Conservation (phyloP, 92 coral and sea anemone species). For the Pocillopora meandrina region DNA sequence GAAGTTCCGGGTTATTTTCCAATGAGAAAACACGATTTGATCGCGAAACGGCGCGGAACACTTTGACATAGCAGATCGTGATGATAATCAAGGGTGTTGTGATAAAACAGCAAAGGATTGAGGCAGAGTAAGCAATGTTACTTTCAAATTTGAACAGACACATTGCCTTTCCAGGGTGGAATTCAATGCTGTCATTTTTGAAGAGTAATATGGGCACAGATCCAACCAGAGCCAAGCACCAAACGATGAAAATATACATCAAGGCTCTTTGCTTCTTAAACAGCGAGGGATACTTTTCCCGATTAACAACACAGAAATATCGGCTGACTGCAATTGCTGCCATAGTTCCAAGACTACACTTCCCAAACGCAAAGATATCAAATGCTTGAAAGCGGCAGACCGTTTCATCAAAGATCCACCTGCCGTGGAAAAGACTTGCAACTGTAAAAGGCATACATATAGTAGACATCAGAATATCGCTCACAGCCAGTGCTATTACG, state of each 20-base stretch:
- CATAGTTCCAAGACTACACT: neutral
- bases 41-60: constrained; percentile 29
- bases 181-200: constrained; percentile 9
- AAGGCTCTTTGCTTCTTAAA: too few species aligned
- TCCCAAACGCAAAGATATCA: neutral
- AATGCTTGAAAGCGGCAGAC: constrained; percentile 53
- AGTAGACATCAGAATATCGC: constrained; percentile 64
- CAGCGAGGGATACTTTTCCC: too few species aligned
- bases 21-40: constrained; percentile 35
- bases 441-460: constrained; percentile 49
- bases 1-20: constrained; percentile 28
- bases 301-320: too few species aligned
- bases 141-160: constrained; percentile 39
- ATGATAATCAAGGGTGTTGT: constrained; percentile 32
- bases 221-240: neutral
- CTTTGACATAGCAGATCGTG: constrained; percentile 40
- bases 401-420: constrained; percentile 31
- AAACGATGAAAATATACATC: too few species aligned
- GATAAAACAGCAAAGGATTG: constrained; percentile 5
- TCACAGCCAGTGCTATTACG: constrained; percentile 49
- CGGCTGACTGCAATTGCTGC: constrained; percentile 2
- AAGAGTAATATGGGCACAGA: constrained; percentile 30
- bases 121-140: constrained; percentile 28
- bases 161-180: constrained; percentile 50
- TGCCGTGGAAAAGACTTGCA: constrained; percentile 34